Base-by-base conservation (phyloP, 2,113 vertebrate genomes). In the Semnopithecus entellus region DNA sequence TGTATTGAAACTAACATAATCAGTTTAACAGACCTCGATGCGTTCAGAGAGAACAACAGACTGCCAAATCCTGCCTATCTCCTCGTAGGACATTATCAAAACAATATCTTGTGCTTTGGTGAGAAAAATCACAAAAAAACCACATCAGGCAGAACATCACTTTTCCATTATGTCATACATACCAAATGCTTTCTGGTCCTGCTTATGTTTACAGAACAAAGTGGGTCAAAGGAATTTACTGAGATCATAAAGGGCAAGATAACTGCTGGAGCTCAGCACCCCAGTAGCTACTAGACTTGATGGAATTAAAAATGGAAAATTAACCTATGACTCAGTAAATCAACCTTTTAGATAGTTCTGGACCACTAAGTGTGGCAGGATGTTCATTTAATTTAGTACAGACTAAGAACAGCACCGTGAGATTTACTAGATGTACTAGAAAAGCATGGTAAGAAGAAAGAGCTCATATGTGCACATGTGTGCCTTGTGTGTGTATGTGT, bases 241-340 rank as follows among this genome's bases (percentile, higher is more conserved):
- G 89, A 93, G 92, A 97, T 87, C 86, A 89, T 64, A 45, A 94
- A 95, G 88, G 87, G 81, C 55, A 72, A 80, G 50, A 85, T 40
- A 84, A 96, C 95, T 35, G 45, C 91, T 78, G 8, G 79, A 4
- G 4, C 22, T 45, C 4, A 61, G 73, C n/a, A 72, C 64, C 12
- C 57, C 45, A 85, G 82, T 23, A 79, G 48, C 88, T 80, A 4
- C 22, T 11, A 73, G 64, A 76, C 55, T 82, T 91, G 92, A 82
- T 20, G 38, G 32, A 94, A 79, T 66, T 76, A 86, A 75, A 76
- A 64, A 68, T 6, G 10, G 87, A 86, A 94, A 94, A 84, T 70
- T 93, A 84, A 90, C 55, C 40, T 64, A 79, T 35, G 90, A 91
- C 79, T 93, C 80, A 95, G 90, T 73, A 89, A 83, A 89, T 64